Conservation (phyloP, 2,113 vertebrate genomes). For the Anarhynchus alexandrinus region DNA sequence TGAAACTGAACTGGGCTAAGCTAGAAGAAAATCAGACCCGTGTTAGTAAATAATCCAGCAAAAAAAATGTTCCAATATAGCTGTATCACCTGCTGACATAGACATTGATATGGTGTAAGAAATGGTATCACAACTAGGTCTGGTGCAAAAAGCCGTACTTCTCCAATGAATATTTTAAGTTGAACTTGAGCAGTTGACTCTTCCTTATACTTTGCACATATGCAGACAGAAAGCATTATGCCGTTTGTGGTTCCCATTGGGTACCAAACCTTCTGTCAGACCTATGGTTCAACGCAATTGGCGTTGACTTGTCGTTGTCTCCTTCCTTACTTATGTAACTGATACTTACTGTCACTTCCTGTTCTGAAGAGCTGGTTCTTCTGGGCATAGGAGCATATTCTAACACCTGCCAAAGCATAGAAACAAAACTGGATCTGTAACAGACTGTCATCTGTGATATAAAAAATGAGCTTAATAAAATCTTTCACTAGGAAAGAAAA, state of each 20-base stretch:
- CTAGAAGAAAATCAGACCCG: not conserved
- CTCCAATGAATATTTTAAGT: not conserved
- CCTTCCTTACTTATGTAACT: not conserved
- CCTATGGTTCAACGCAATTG: not conserved
- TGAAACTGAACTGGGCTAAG: not conserved
- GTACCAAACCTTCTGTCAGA: not conserved
- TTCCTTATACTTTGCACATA: not conserved
- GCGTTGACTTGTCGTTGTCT: not conserved
- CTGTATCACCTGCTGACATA: not conserved
- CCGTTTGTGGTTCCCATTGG: not conserved
- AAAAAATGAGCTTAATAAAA: constrained; percentile 5
- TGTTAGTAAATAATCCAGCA: not conserved
- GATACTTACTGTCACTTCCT: not conserved
- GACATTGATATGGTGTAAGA: not conserved
- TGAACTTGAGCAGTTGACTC: not conserved
- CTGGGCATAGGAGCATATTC: not conserved
- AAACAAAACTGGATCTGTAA: not conserved
- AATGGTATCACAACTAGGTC: not conserved
- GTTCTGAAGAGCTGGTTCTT: not conserved
- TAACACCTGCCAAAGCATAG: not conserved
- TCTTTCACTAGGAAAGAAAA: not conserved
- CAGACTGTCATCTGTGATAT: not conserved
- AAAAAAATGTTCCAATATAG: not conserved
- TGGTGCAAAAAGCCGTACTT: not conserved
- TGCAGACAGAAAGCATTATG: not conserved